Conservation (phyloP, 2,113 vertebrate species). For the Scomber japonicus region DNA sequence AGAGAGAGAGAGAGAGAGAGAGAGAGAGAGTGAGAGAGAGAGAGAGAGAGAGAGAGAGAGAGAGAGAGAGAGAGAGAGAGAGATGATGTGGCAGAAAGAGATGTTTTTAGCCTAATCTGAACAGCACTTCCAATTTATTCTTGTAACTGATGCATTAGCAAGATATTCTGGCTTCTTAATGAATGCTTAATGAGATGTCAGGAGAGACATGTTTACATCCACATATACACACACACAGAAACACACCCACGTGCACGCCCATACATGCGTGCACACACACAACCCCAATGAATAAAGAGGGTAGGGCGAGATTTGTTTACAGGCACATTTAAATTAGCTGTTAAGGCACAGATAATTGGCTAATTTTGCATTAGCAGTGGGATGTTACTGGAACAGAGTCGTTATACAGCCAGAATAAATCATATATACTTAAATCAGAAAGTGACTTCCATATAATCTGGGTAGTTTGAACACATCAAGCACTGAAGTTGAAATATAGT, state of each 20-base stretch:
- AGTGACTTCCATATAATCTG: not conserved
- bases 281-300: not conserved
- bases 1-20: not conserved
- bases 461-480: slow-evolving; percentile 9
- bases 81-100: slow-evolving; percentile 26
- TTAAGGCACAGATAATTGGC: slow-evolving; percentile 53
- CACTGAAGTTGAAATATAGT: not conserved
- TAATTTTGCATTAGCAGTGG: slow-evolving; percentile 38
- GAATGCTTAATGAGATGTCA: slow-evolving; percentile 71
- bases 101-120: slow-evolving; percentile 61
- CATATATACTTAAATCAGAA: not conserved
- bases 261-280: not conserved
- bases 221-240: not conserved
- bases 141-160: slow-evolving; percentile 60
- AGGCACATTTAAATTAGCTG: slow-evolving; percentile 38
- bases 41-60: not conserved
- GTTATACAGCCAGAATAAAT: not conserved
- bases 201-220: slow-evolving; percentile 60
- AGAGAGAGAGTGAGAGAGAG: slow-evolving; percentile 19
- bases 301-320: slow-evolving; percentile 32
- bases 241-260: not conserved
- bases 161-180: slow-evolving; percentile 64
- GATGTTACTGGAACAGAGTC: not conserved
- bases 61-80: not conserved
- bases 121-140: slow-evolving; percentile 65